These are phyloP conservation scores for Pentalonia nigronervosa DNA, from an alignment of 1,140 invertebrate genomes.

Conservation along the genomic window DNA sequence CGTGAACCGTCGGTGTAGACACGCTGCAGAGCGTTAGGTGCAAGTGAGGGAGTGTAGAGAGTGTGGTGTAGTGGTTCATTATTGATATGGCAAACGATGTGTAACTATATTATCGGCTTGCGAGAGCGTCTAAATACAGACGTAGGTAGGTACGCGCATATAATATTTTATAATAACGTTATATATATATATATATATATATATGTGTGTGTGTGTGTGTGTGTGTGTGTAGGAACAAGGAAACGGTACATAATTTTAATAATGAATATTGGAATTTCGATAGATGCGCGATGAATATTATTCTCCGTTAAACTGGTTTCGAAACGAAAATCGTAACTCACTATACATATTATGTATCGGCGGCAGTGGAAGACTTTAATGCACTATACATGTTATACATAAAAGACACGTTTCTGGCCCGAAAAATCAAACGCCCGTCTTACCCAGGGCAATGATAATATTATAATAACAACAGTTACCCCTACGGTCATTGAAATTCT, in stretches of 20 bases:
- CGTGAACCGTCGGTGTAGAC: not conserved
- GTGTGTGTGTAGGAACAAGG: not conserved
- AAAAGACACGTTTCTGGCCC: not conserved
- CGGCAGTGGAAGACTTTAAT: not conserved
- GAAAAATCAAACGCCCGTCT: not conserved
- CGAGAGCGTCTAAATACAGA: not conserved
- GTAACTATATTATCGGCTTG: not conserved
- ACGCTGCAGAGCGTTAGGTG: no score
- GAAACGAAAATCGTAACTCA: conserved; percentile 23
- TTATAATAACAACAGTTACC: not conserved
- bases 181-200: not conserved
- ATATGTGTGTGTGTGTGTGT: not conserved
- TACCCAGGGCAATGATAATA: not conserved
- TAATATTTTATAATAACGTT: not conserved
- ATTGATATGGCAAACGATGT: not conserved
- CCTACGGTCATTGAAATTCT: not conserved
- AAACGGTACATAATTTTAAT: conserved; percentile 23
- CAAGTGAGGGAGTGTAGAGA: not conserved
- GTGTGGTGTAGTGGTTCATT: not conserved
- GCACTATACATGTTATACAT: conserved; percentile 8
- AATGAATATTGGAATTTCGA: conserved; percentile 34
- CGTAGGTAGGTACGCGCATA: not conserved
- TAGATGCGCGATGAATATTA: not conserved
- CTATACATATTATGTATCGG: not conserved
- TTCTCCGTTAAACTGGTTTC: conserved; percentile 29